Evolutionary conservation across 2,888 invertebrate species (phyloP).

Genomic region (Tridacna gigas): DNA sequence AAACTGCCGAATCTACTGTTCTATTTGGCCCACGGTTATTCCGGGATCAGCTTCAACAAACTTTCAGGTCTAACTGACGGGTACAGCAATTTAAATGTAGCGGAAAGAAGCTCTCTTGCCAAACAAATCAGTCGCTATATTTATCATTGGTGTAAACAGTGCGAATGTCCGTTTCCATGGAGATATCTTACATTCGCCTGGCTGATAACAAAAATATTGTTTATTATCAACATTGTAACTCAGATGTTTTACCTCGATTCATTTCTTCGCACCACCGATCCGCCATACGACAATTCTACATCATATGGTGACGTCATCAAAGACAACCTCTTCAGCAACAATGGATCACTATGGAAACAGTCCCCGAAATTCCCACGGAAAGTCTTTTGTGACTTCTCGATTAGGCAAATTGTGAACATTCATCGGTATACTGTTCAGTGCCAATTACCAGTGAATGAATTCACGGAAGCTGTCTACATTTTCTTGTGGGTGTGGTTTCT

Average conservation of each 20-base stretch:
- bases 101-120: slow-evolving; percentile 45
- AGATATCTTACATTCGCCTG: slow-evolving; percentile 51
- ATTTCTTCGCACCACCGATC: slow-evolving; percentile 39
- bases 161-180: slow-evolving; percentile 45
- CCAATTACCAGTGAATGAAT: slow-evolving; percentile 44
- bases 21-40: slow-evolving; percentile 49
- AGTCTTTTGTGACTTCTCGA: slow-evolving; percentile 45
- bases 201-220: slow-evolving; percentile 54
- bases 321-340: slow-evolving; percentile 42
- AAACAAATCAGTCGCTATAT: slow-evolving; percentile 56
- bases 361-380: slow-evolving; percentile 39
- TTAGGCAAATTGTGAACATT: slow-evolving; percentile 17
- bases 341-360: slow-evolving; percentile 37
- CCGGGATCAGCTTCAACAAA: slow-evolving; percentile 57
- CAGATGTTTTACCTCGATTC: slow-evolving; percentile 47
- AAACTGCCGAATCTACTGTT: slow-evolving; percentile 60
- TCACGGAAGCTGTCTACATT: slow-evolving; percentile 49
- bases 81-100: slow-evolving; percentile 35
- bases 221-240: slow-evolving; percentile 46
- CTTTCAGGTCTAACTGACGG: slow-evolving; percentile 52
- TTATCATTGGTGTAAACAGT: slow-evolving; percentile 52
- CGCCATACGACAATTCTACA: slow-evolving; percentile 46
- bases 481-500: slow-evolving; percentile 64
- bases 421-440: slow-evolving; percentile 42
- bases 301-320: slow-evolving; percentile 58